phyloP scores from a whole-genome alignment of 2,797 vertebrate species.

The Gila robusta region DNA sequence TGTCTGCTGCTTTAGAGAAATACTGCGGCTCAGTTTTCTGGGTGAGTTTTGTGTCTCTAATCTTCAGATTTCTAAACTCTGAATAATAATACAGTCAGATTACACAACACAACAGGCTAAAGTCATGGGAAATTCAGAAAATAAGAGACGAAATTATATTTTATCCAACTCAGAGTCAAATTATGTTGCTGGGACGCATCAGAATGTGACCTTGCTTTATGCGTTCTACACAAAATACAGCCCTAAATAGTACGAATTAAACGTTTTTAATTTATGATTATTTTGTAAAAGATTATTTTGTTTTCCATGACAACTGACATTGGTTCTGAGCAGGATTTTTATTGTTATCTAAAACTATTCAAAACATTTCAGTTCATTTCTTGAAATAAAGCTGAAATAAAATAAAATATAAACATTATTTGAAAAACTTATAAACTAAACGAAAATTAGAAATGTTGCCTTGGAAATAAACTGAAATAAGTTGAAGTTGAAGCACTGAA shows the following conservation, averaged over 20 bases:
- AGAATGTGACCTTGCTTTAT: neutral
- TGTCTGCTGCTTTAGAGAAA: conserved; percentile 82
- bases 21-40: conserved; percentile 94
- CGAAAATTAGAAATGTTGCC: neutral
- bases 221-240: neutral
- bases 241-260: neutral
- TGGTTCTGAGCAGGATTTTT: too few species aligned
- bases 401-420: neutral
- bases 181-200: neutral
- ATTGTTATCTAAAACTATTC: neutral
- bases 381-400: neutral
- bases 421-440: neutral
- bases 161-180: neutral
- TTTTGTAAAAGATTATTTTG: neutral
- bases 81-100: neutral
- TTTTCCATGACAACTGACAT: neutral
- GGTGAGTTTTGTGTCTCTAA: conserved; percentile 80
- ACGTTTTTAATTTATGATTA: neutral
- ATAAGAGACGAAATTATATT: too few species aligned
- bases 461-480: neutral
- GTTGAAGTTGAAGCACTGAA: neutral
- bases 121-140: neutral
- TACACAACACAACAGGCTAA: neutral
- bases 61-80: neutral
- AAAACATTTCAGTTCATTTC: neutral